Base-by-base conservation (phyloP, 2,888 invertebrate species). In the Acleris emargana region DNA sequence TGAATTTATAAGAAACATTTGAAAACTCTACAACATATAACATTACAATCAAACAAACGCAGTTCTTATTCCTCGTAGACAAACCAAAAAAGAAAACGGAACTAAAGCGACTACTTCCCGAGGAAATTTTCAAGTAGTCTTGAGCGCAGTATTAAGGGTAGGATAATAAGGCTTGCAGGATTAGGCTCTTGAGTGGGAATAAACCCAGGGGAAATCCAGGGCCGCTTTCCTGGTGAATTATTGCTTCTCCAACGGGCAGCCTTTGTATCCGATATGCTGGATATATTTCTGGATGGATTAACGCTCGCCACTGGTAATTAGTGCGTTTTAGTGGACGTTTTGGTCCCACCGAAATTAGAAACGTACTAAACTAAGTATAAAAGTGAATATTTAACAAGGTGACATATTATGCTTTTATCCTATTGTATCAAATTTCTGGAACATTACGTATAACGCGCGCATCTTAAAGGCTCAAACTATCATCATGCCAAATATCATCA, bases 181-280 rank as follows among this genome's bases (percentile, higher is more conserved):
- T 92, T 92, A 92, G 90, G 87, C 88, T 89, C 90, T 90, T 91
- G 91, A 92, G 90, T 91, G 91, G 84, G 92, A 91, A 91, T 92
- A 91, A 92, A 86, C 92, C 88, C 92, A 83, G 77, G 92, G 92
- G 91, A 91, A 92, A 92, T 92, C 91, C 92, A 87, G 87, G 87
- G 85, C 84, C 87, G 89, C 91, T 91, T 91, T 91, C 86, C 91
- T 74, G 81, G 87, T 91, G 91, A 92, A 92, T 92, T 92, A 92
- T 92, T 78, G 83, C 89, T 86, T 75, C 83, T 91, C 88, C 87
- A 87, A 84, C 88, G 91, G 88, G 87, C 79, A 91, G 85, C 86
- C 88, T 89, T 87, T 91, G 90, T 91, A 91, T 91, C 88, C 89
- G 86, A 89, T 89, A 84, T 87, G 76, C 79, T 83, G 82, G 85